Base-by-base conservation (phyloP, 2,888 invertebrate genomes). In the Escarpia spicata region DNA sequence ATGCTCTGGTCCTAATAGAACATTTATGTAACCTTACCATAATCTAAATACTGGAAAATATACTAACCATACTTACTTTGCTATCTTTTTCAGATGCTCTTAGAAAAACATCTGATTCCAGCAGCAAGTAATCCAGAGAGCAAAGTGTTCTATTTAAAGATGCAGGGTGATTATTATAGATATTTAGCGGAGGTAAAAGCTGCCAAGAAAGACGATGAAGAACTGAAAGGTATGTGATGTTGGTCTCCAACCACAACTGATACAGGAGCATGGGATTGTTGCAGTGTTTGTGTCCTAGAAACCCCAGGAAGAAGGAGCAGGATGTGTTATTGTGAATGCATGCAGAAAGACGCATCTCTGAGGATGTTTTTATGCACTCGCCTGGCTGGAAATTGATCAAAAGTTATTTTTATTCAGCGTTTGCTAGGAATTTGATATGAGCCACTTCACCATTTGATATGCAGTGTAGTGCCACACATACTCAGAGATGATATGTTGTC, bases 71-170 rank as follows among this genome's bases (percentile, higher is more conserved):
- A n/a, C 26, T 75, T 75, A 75, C 19, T 75, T 75, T 75, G 75
- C 75, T 75, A 75, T 75, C 75, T 75, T 75, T 97, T 97, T 93
- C 97, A 99, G 99, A 98, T 98, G 97, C 98, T 99, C 97, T 97
- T 99, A 97, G 99, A 99, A 97, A 99, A 99, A 97, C 98, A 98
- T 97, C 98, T 99, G 97, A 99, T 99, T 97, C 98, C 99, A 97
- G 99, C 99, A 98, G 99, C 99, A 97, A 99, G 98, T 97, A 99
- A 98, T 97, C 98, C 99, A 97, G 99, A 99, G 97, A 99, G 98
- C 97, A 99, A 99, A 98, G 99, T 99, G 97, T 99, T 99, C 97
- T 99, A 99, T 98, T 98, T 99, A 97, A 99, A 99, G 98, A 99
- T 99, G 99, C 99, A 99, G 97, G 99, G 99, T 75, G 75, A 75